These are phyloP conservation scores for Coracias cyanogaster DNA, from an alignment of 2,797 vertebrate species.

Conservation along the genomic window DNA sequence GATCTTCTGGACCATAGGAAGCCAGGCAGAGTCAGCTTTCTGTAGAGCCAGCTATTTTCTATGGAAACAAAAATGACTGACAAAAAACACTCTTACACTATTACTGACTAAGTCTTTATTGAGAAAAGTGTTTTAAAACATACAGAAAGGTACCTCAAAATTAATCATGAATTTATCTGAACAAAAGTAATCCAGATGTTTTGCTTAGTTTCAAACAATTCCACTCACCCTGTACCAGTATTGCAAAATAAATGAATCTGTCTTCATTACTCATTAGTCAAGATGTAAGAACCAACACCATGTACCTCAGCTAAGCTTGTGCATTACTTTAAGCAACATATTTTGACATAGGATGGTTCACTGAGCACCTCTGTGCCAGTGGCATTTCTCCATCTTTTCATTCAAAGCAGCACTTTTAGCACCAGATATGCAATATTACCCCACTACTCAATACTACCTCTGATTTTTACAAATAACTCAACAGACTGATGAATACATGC, in stretches of 20 bases:
- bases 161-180: slow-evolving; percentile 40
- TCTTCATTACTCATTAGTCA: slow-evolving; percentile 67
- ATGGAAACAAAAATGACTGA: slow-evolving; percentile 40
- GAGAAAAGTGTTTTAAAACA: slow-evolving; percentile 28
- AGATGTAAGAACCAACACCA: slow-evolving; percentile 79
- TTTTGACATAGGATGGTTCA: slow-evolving; percentile 82
- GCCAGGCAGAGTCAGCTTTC: slow-evolving; percentile 42
- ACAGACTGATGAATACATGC: slow-evolving; percentile 85
- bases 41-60: slow-evolving; percentile 46
- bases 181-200: slow-evolving; percentile 29
- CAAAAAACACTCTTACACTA: slow-evolving; percentile 46
- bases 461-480: slow-evolving; percentile 86
- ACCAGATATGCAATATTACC: slow-evolving; percentile 86
- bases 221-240: not conserved
- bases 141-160: slow-evolving; percentile 70
- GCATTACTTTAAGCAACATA: slow-evolving; percentile 71
- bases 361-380: slow-evolving; percentile 68
- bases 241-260: slow-evolving; percentile 42
- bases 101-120: slow-evolving; percentile 46
- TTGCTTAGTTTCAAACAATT: slow-evolving; percentile 12
- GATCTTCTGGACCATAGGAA: slow-evolving; percentile 23
- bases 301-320: slow-evolving; percentile 86
- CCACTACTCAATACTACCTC: slow-evolving; percentile 94
- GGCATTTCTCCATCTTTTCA: slow-evolving; percentile 78
- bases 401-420: slow-evolving; percentile 84